Conservation (phyloP, 2,797 vertebrate genomes). For the Calcarius lapponicus region DNA sequence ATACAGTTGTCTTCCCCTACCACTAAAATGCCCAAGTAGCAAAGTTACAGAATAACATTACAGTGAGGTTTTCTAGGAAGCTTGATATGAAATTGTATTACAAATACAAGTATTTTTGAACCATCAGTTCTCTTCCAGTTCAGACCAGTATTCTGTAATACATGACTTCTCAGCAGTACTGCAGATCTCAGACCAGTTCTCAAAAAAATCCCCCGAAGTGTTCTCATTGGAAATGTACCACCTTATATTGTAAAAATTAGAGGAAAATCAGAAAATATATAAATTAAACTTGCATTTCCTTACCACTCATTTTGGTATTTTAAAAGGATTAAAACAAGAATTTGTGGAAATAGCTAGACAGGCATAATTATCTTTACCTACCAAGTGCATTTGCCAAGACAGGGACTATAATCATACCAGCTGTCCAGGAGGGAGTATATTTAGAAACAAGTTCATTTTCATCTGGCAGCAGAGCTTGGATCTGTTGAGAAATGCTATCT, state of each 20-base stretch:
- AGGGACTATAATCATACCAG: neutral
- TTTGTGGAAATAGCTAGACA: neutral
- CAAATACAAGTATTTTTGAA: neutral
- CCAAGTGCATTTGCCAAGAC: neutral
- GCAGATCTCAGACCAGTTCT: neutral
- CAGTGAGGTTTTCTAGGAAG: neutral
- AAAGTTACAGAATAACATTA: neutral
- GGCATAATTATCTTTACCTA: neutral
- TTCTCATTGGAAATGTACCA: neutral
- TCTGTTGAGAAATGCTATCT: neutral
- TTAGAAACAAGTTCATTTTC: constrained; percentile 22
- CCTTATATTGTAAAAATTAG: neutral
- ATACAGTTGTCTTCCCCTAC: neutral
- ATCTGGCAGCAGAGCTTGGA: neutral
- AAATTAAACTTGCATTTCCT: neutral
- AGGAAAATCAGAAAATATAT: neutral
- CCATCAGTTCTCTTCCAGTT: neutral
- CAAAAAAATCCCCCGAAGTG: rapidly evolving
- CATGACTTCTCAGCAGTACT: neutral
- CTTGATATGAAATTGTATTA: neutral
- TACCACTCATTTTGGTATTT: neutral
- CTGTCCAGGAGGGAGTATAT: neutral
- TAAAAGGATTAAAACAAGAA: neutral
- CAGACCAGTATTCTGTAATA: neutral
- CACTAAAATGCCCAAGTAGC: neutral